Evolutionary conservation across 1,140 invertebrate species (phyloP).

Genomic region (Coenobita brevimanus): DNA sequence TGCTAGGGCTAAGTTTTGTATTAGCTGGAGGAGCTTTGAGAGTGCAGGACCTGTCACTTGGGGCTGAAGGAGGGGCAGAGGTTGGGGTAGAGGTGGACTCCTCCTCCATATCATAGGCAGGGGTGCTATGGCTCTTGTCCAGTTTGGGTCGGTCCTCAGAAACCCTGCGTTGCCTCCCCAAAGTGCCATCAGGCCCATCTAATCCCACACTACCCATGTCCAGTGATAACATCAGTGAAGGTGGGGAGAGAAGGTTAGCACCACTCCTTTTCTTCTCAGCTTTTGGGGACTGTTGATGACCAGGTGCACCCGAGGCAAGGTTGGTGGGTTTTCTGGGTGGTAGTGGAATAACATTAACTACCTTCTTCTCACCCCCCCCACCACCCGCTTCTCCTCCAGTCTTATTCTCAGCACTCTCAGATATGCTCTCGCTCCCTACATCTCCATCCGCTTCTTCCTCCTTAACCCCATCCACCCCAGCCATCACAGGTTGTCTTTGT

Average conservation of each 20-base stretch:
- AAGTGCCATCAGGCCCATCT: background rate
- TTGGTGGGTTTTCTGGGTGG: slow-evolving; percentile 76
- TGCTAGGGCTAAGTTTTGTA: background rate
- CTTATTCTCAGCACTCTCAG: background rate
- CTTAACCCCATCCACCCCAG: background rate
- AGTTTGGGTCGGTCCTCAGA: slow-evolving; percentile 72
- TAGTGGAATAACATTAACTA: slow-evolving; percentile 51
- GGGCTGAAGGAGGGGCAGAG: background rate
- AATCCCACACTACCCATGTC: background rate
- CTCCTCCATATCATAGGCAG: slow-evolving; percentile 79
- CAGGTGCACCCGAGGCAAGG: background rate
- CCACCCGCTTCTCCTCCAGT: background rate
- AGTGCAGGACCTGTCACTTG: background rate
- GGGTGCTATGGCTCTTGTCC: slow-evolving; percentile 85
- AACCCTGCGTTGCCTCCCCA: slow-evolving; percentile 33
- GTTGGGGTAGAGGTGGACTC: slow-evolving; percentile 21
- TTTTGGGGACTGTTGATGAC: slow-evolving; percentile 1
- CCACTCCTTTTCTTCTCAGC: slow-evolving; percentile 5
- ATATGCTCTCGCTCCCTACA: background rate
- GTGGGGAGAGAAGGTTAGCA: background rate
- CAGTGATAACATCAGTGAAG: slow-evolving; percentile 4
- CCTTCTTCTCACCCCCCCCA: slow-evolving; percentile 17
- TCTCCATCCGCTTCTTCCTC: background rate
- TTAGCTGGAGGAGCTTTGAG: background rate
- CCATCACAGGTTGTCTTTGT: background rate